A percentile compares a stretch with the other conserved stretches of the same genome.
phyloP scores from a whole-genome alignment of 2,888 invertebrate genomes.

The Atrina japonica region DNA sequence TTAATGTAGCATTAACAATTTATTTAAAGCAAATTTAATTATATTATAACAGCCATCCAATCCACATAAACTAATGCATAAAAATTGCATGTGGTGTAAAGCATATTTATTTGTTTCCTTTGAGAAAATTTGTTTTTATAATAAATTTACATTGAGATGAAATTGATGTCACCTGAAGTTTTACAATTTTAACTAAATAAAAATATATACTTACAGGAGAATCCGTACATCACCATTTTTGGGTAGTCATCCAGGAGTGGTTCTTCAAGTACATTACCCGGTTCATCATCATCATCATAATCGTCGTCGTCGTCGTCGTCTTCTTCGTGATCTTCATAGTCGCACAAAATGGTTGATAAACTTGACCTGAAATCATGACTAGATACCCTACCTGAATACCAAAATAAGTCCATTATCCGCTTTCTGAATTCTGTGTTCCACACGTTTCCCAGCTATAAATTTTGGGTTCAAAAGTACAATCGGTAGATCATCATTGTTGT shows the following conservation, averaged over 20 bases:
- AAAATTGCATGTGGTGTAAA: too few species aligned
- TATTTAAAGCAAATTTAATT: too few species aligned
- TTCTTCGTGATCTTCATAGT: too few species aligned
- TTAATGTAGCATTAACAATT: too few species aligned
- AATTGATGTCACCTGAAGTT: too few species aligned
- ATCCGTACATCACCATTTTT: conserved; percentile 1
- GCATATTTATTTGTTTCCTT: too few species aligned
- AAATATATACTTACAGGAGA: not conserved
- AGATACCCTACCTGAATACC: not conserved
- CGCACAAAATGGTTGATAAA: not conserved
- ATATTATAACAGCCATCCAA: too few species aligned
- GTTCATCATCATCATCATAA: not conserved
- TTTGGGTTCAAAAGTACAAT: not conserved
- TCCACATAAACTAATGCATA: too few species aligned
- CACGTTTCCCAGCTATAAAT: too few species aligned
- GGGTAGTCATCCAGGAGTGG: not conserved
- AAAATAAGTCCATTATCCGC: not conserved
- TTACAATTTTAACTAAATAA: too few species aligned
- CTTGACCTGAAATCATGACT: not conserved
- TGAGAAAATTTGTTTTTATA: too few species aligned
- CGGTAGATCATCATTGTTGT: not conserved
- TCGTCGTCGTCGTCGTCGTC: not conserved
- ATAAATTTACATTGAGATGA: too few species aligned
- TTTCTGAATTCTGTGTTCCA: conserved; percentile 2
- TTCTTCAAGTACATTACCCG: conserved; percentile 1